Evolutionary conservation across 2,797 vertebrate genomes (phyloP).

Genomic region (Chromobotia macracanthus): DNA sequence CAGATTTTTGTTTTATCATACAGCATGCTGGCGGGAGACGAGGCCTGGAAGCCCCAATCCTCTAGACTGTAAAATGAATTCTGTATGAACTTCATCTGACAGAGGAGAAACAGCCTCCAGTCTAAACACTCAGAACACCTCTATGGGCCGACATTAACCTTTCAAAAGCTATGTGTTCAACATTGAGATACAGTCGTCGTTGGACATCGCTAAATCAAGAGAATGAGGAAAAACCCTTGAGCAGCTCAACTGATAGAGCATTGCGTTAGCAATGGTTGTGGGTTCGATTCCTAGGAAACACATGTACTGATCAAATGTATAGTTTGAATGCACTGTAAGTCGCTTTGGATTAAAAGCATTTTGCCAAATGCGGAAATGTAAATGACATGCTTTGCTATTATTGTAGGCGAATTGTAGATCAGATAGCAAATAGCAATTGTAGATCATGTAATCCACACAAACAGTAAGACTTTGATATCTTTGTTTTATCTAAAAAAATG

Average conservation of each 20-base stretch:
- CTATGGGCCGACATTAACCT: slow-evolving; percentile 45
- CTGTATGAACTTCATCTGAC: slow-evolving; percentile 60
- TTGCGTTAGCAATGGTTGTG: no score
- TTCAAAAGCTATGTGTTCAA: slow-evolving; percentile 48
- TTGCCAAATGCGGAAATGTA: no score
- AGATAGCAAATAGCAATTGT: slow-evolving; percentile 13
- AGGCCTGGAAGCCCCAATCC: slow-evolving; percentile 60
- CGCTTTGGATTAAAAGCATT: no score
- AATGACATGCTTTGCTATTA: background rate
- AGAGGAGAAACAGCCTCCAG: slow-evolving; percentile 66
- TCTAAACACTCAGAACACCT: slow-evolving; percentile 60
- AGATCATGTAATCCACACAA: background rate
- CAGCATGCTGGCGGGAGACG: slow-evolving; percentile 53
- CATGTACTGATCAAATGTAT: no score
- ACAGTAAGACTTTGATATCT: background rate
- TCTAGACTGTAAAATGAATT: slow-evolving; percentile 63
- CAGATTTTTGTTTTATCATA: slow-evolving; percentile 59
- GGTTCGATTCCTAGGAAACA: no score
- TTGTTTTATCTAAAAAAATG: background rate
- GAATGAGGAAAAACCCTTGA: background rate
- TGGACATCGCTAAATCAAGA: slow-evolving; percentile 17
- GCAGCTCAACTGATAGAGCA: no score
- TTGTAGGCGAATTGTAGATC: background rate
- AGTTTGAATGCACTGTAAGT: no score
- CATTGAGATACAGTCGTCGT: slow-evolving; percentile 24